Evolutionary conservation across 2,797 vertebrate species (phyloP).

Genomic region (Aldrovandia affinis): DNA sequence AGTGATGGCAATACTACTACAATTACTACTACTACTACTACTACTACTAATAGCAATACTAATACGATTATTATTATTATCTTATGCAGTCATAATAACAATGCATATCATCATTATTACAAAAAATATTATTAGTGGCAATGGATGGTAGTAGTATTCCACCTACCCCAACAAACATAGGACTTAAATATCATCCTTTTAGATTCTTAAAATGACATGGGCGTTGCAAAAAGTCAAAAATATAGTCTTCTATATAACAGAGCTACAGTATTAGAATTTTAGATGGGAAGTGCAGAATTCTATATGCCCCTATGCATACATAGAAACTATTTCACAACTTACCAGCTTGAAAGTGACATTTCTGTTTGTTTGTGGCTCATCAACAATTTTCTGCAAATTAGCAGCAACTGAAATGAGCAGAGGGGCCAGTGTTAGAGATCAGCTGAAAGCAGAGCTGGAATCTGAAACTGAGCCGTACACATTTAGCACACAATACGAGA

Average conservation of each 20-base stretch:
- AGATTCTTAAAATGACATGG: no score
- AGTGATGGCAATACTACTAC: no score
- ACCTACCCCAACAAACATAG: no score
- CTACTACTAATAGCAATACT: background rate
- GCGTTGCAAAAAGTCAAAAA: no score
- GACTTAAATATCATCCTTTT: no score
- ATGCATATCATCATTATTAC: background rate
- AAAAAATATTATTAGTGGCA: background rate
- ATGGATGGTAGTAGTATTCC: background rate
- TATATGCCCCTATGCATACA: background rate
- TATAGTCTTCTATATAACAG: no score
- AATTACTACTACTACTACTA: background rate
- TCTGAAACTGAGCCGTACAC: background rate
- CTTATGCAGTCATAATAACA: no score
- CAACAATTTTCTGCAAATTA: constrained; percentile 97
- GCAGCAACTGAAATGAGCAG: constrained; percentile 84
- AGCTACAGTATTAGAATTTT: no score
- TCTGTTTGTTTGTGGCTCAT: constrained; percentile 89
- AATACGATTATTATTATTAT: background rate
- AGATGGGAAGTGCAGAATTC: no score
- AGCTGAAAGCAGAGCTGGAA: background rate
- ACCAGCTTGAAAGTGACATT: constrained; percentile 97
- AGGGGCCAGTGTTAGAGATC: background rate
- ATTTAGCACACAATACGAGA: background rate
- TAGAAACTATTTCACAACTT: constrained; percentile 40